Evolutionary conservation across 2,888 invertebrate genomes (phyloP).

Genomic region (Machimus atricapillus): DNA sequence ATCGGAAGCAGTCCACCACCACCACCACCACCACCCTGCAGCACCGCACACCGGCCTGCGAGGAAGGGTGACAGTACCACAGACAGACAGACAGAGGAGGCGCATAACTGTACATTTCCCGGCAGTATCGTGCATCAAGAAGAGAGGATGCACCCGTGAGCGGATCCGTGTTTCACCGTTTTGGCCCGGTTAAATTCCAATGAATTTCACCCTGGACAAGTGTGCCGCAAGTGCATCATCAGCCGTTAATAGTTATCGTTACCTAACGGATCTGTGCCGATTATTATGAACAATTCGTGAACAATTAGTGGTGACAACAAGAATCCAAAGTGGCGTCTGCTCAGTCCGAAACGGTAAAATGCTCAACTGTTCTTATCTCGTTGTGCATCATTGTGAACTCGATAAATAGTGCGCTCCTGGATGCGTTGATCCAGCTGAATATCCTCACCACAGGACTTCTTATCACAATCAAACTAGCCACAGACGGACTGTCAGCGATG

Average conservation of each 20-base stretch:
- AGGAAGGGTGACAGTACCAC: not conserved
- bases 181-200: not conserved
- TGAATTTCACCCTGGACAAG: not conserved
- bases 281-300: not conserved
- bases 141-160: slow-evolving; percentile 21
- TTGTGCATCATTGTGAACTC: slow-evolving; percentile 49
- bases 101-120: not conserved
- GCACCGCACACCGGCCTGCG: not conserved
- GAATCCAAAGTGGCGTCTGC: slow-evolving; percentile 49
- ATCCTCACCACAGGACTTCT: slow-evolving; percentile 48
- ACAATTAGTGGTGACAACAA: not conserved
- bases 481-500: slow-evolving; percentile 48
- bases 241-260: not conserved
- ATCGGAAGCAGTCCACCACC: not conserved
- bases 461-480: slow-evolving; percentile 48
- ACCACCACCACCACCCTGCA: not conserved
- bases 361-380: slow-evolving; percentile 49
- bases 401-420: slow-evolving; percentile 48
- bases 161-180: not conserved
- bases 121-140: not conserved
- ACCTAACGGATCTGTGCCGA: not conserved
- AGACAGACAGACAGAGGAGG: not conserved
- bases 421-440: slow-evolving; percentile 48
- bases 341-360: slow-evolving; percentile 48
- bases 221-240: not conserved